Evolutionary conservation across 2,113 vertebrate species (phyloP).

Genomic region (Malurus alboscapulatus): DNA sequence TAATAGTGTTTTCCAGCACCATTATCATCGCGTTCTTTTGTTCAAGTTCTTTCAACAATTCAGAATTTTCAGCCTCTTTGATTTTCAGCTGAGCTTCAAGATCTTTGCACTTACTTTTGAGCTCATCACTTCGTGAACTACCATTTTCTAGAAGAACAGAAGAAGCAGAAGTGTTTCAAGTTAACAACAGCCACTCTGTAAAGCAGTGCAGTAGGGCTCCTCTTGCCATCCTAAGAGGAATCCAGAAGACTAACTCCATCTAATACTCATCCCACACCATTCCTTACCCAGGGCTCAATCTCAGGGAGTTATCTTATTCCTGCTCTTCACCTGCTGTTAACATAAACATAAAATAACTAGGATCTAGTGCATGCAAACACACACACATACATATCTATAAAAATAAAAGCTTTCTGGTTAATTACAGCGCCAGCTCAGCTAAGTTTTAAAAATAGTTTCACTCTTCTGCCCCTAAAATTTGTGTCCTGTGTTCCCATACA

Average conservation of each 20-base stretch:
- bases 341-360: background rate
- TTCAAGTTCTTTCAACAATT: conserved; percentile 88
- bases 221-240: background rate
- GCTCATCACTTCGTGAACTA: conserved; percentile 80
- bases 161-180: background rate
- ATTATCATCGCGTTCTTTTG: conserved; percentile 91
- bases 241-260: background rate
- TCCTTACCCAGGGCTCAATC: background rate
- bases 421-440: background rate
- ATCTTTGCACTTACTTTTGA: conserved; percentile 87
- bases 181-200: background rate
- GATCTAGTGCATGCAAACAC: background rate
- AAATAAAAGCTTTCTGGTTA: background rate
- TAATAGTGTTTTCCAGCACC: conserved; percentile 92
- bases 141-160: conserved; percentile 54
- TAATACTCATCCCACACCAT: background rate
- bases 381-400: rapidly evolving
- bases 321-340: background rate
- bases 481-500: background rate
- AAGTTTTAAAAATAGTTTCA: background rate
- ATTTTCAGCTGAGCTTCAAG: conserved; percentile 89
- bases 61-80: conserved; percentile 88
- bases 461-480: background rate
- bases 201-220: background rate
- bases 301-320: background rate